phyloP scores from a whole-genome alignment of 2,888 invertebrate species.

The Campoplex capitator region DNA sequence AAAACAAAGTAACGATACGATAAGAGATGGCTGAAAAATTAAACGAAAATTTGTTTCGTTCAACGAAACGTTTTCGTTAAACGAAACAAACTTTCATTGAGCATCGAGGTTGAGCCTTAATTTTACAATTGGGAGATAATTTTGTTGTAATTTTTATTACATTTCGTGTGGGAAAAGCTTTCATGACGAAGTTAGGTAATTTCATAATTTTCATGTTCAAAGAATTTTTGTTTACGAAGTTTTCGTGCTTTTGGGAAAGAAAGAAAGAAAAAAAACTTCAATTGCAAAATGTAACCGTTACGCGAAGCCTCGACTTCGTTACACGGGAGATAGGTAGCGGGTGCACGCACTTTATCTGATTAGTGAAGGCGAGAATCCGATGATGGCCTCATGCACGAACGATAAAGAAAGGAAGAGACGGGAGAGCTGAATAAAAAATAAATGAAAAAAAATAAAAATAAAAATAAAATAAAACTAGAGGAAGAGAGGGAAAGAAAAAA shows the following conservation, averaged over 20 bases:
- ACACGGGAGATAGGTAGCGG: conserved; percentile 59
- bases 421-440: conserved; percentile 19
- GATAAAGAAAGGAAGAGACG: conserved; percentile 55
- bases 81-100: too few species aligned
- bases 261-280: conserved; percentile 11
- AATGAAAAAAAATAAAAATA: background rate
- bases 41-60: too few species aligned
- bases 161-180: background rate
- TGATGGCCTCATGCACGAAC: conserved; percentile 62
- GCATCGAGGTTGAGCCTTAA: too few species aligned
- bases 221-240: background rate
- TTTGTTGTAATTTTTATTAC: background rate
- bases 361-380: conserved; percentile 66
- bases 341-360: conserved; percentile 61
- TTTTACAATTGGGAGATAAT: too few species aligned
- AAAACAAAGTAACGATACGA: too few species aligned
- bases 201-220: background rate
- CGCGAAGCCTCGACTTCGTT: conserved; percentile 51
- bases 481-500: conserved; percentile 10
- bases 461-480: conserved; percentile 2
- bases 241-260: background rate
- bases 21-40: too few species aligned
- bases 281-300: conserved; percentile 60
- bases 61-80: background rate
- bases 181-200: background rate